phyloP scores from a whole-genome alignment of 2,797 vertebrate genomes.

The Masticophis lateralis region DNA sequence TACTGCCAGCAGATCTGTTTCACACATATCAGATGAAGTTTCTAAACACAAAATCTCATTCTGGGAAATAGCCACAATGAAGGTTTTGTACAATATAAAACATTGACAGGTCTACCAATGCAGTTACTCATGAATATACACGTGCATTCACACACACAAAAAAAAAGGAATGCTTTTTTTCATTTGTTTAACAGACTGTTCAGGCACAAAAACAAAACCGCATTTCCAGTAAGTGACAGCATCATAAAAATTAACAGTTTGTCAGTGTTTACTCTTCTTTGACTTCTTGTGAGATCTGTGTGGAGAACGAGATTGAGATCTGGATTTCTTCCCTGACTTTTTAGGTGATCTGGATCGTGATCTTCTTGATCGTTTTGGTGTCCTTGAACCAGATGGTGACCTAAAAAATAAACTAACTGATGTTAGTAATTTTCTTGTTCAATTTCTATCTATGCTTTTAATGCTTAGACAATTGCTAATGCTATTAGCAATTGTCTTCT shows the following conservation, averaged over 20 bases:
- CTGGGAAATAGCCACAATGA: constrained; percentile 78
- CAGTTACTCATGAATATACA: constrained; percentile 80
- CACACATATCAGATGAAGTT: constrained; percentile 79
- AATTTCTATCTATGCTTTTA: background rate
- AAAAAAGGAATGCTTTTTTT: constrained; percentile 79
- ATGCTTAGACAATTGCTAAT: background rate
- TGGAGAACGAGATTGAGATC: constrained; percentile 94
- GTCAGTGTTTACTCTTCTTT: constrained; percentile 99
- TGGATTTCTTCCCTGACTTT: constrained; percentile 92
- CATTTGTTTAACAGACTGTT: constrained; percentile 72
- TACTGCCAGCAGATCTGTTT: constrained; percentile 85
- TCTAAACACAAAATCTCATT: constrained; percentile 81
- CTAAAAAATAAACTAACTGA: constrained; percentile 63
- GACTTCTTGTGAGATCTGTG: constrained; percentile 99
- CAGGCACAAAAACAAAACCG: constrained; percentile 85
- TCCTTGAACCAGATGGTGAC: constrained; percentile 92
- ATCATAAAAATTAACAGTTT: constrained; percentile 68
- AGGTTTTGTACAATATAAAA: constrained; percentile 97
- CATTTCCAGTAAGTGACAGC: constrained; percentile 81
- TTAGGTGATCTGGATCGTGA: constrained; percentile 92
- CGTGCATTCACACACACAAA: constrained; percentile 83
- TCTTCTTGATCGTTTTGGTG: constrained; percentile 91
- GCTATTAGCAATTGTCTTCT: too few species aligned
- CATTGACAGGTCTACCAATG: constrained; percentile 84
- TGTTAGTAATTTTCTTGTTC: background rate